Percentiles rank a stretch among this genome's conserved stretches.
Conservation (phyloP, 1,140 invertebrate species). For the Sipha flava region DNA sequence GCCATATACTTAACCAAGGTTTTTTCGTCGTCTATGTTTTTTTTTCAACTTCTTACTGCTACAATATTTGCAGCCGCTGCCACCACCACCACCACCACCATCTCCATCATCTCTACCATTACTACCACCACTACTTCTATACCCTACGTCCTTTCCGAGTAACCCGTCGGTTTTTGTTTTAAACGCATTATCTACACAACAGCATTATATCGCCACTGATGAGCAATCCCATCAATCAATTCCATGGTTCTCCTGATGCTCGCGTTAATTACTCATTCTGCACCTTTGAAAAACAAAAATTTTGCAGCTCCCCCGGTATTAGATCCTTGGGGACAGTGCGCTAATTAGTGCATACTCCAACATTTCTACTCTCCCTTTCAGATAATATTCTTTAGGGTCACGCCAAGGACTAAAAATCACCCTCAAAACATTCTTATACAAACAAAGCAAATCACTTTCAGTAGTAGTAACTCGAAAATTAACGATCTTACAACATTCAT, state of each 20-base stretch:
- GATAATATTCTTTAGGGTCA: neutral
- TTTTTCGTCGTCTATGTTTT: neutral
- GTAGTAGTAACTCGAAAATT: neutral
- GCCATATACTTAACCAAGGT: conserved; percentile 9
- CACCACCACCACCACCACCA: neutral
- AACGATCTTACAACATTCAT: too few relatives aligned
- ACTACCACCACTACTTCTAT: neutral
- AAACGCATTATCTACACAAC: conserved; percentile 14
- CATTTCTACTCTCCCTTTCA: neutral
- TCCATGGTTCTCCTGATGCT: neutral
- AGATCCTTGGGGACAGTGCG: neutral
- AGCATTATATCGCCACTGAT: conserved; percentile 2
- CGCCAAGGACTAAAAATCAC: neutral
- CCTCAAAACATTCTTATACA: neutral
- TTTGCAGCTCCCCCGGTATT: neutral
- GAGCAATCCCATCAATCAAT: conserved; percentile 30
- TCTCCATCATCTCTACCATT: neutral
- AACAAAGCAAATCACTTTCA: neutral
- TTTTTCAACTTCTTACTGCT: neutral
- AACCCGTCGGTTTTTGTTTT: conserved; percentile 11
- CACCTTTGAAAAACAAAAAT: conserved; percentile 20
- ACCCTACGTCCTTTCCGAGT: neutral
- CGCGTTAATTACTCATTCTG: conserved; percentile 23
- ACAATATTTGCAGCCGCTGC: too few relatives aligned
- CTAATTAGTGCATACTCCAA: neutral